phyloP scores from a whole-genome alignment of 2,888 invertebrate species.

The Scrobipalpa costella region DNA sequence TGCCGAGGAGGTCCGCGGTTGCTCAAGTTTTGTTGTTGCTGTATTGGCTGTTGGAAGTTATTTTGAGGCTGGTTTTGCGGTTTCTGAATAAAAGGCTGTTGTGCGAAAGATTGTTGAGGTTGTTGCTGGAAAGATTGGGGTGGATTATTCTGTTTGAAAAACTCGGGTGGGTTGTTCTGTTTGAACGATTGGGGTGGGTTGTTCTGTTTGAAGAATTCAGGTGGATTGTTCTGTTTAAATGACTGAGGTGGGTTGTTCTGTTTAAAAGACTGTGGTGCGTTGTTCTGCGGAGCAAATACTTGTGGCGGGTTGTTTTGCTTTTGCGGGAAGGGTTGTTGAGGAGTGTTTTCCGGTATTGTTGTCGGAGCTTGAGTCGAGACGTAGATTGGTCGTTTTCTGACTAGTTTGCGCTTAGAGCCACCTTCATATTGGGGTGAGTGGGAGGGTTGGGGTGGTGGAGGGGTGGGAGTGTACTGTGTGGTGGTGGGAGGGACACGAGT shows the following conservation, averaged over 20 bases:
- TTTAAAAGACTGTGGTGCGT: conserved; percentile 29
- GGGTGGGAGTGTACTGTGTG: conserved; percentile 47
- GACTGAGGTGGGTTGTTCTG: conserved; percentile 28
- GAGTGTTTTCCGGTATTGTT: conserved; percentile 43
- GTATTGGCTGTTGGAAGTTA: conserved; percentile 40
- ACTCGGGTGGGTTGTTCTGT: conserved; percentile 19
- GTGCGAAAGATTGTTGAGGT: conserved; percentile 16
- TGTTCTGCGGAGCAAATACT: conserved; percentile 10
- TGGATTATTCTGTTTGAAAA: conserved; percentile 23
- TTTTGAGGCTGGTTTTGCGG: conserved; percentile 23
- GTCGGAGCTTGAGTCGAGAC: conserved; percentile 55
- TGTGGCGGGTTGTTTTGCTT: conserved; percentile 33
- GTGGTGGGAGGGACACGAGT: conserved; percentile 47
- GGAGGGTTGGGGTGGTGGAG: conserved; percentile 44
- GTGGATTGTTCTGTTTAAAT: conserved; percentile 31
- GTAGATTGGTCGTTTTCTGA: conserved; percentile 68
- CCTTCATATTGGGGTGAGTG: conserved; percentile 54
- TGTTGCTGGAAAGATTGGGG: conserved; percentile 24
- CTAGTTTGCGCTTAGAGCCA: conserved; percentile 62
- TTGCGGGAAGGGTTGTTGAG: conserved; percentile 41
- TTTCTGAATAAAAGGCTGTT: conserved; percentile 14
- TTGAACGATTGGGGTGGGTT: conserved; percentile 27
- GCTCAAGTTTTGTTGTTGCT: conserved; percentile 40
- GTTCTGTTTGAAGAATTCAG: conserved; percentile 28
- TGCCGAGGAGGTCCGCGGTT: conserved; percentile 48